Evolutionary conservation across 1,140 invertebrate genomes (phyloP), one percentile per base, ranked within the genome.

Genomic region (Campoletis sonorensis): DNA sequence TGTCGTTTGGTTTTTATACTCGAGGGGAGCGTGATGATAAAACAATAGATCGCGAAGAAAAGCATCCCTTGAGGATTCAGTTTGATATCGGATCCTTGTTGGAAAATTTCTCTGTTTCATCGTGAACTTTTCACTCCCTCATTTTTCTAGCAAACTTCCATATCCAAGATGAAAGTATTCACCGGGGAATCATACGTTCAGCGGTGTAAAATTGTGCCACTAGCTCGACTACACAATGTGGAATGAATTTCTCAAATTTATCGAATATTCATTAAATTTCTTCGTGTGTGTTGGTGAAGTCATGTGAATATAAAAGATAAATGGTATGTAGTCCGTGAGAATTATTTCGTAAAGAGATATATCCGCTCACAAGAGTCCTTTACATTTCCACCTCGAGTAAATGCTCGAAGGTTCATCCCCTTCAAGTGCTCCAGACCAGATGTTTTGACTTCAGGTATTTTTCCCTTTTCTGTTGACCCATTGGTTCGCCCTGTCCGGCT

Each of bases 201-300:
- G 21, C 18, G n/a, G 54, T 11, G 16, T 58, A 23, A 58, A 58
- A 58, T 18, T 58, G 54, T 58, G 13, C 54, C 54, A 18, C n/a
- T 58, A 58, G 54, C 21, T 58, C 21, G 3, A n/a, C 1, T 23
- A n/a, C 54, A 58, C 21, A 58, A 11, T 8, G 18, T n/a, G 18
- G 5, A n/a, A n/a, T 58, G 18, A 58, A 23, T 58, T 58, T 58
- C 2, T 58, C 54, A 11, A 58, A n/a, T 58, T 58, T 58, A 58
- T 58, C 21, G 54, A 58, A n/a, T 58, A 58, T 58, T 58, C 54
- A 58, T 58, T 58, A 58, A n/a, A 58, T 21, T 58, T 1, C 54
- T 23, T n/a, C 54, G 3, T 23, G 54, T 58, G 21, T 58, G 13
- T 58, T 18, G 18, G 21, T n/a, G 3, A n/a, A 21, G 54, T n/a